These are phyloP conservation scores for Heteromormyrus szaboi DNA, from an alignment of 2,797 vertebrate genomes.

Conservation along the genomic window DNA sequence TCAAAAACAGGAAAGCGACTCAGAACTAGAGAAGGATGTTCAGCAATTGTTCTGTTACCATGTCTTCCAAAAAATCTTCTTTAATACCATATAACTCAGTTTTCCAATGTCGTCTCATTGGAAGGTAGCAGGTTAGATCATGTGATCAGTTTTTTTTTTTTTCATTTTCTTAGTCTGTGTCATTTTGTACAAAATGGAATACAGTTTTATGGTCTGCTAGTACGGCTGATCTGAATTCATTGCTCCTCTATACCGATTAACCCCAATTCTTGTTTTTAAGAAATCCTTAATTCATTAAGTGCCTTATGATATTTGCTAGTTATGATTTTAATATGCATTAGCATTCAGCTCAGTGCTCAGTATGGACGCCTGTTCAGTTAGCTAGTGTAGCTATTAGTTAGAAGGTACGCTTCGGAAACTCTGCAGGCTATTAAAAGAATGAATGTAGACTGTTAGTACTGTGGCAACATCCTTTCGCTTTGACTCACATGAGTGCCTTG, in stretches of 20 bases:
- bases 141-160: background rate
- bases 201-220: background rate
- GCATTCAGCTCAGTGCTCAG: background rate
- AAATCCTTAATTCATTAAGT: background rate
- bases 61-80: background rate
- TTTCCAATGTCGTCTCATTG: background rate
- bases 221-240: background rate
- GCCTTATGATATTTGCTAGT: background rate
- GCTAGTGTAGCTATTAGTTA: conserved; percentile 29
- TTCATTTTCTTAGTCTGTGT: background rate
- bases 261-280: background rate
- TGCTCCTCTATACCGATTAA: background rate
- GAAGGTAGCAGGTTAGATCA: background rate
- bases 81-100: background rate
- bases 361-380: background rate
- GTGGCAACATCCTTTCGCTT: conserved; percentile 44
- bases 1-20: background rate
- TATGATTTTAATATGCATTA: background rate
- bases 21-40: background rate
- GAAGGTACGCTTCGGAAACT: conserved; percentile 38
- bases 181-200: background rate
- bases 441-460: conserved; percentile 27
- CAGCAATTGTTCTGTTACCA: background rate
- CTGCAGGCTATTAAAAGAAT: conserved; percentile 49
- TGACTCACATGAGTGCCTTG: conserved; percentile 37